Evolutionary conservation across 92 coral and sea anemone genomes (phyloP).

Genomic region (Blastomussa wellsi): DNA sequence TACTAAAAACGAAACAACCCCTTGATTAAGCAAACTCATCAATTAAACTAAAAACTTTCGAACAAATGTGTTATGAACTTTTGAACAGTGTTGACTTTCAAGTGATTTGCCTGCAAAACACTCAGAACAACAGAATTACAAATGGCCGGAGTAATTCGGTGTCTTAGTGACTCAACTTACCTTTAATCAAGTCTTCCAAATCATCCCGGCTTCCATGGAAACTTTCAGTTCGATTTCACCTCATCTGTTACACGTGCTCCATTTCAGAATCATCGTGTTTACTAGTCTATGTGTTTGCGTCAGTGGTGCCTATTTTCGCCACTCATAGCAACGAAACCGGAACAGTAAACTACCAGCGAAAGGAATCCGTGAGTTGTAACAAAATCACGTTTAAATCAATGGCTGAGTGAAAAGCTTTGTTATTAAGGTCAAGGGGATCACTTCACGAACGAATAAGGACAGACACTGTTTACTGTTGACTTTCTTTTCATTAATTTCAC

Average conservation of each 20-base stretch:
- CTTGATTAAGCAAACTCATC: slow-evolving; percentile 6
- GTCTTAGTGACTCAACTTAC: slow-evolving; percentile 8
- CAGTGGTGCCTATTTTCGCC: background rate
- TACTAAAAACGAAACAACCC: background rate
- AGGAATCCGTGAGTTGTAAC: slow-evolving; percentile 4
- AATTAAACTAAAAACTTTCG: slow-evolving; percentile 7
- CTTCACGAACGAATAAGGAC: background rate
- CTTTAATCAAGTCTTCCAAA: background rate
- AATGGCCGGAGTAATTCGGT: background rate
- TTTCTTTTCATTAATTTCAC: background rate
- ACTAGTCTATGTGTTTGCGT: background rate
- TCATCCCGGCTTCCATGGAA: background rate
- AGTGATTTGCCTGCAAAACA: background rate
- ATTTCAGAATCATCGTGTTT: background rate
- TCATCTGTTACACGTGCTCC: background rate
- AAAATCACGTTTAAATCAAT: slow-evolving; percentile 1
- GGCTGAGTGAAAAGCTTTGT: slow-evolving; percentile 12
- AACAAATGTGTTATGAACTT: background rate
- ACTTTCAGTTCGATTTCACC: slow-evolving; percentile 3
- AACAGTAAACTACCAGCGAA: background rate
- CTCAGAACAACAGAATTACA: background rate
- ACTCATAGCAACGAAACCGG: slow-evolving; percentile 21
- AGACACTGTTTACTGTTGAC: slow-evolving; percentile 1
- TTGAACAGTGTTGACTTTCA: background rate
- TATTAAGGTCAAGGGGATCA: slow-evolving; percentile 32